Base-by-base conservation (phyloP, 2,888 invertebrate genomes). In the Chrysolina haemoptera region DNA sequence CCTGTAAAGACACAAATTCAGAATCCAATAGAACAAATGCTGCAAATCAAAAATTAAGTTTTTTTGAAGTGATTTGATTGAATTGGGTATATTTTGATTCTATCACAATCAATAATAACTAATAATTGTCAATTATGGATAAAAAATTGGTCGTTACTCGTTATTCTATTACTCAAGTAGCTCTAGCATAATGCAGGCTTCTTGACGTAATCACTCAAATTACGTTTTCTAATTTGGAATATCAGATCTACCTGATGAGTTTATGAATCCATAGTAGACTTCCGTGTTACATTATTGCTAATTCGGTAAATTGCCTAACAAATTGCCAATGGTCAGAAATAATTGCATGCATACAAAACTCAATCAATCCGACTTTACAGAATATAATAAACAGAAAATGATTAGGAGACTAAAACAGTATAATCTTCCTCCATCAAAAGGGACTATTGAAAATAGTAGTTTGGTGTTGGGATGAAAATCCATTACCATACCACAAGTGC, bases 211-310 rank as follows among this genome's bases (percentile, higher is more conserved):
- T 35, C 59, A 59, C 27, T 35, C 9, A 59, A 53, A 20, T 22
- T 53, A 53, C 20, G 53, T 53, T 53, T 53, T 53, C 53, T 35
- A 59, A 59, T 27, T 14, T 16, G 35, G 16, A 59, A 35, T n/a
- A 59, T 59, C 59, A n/a, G 59, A 59, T 59, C 27, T n/a, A 27
- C 59, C 35, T 59, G 59, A 59, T 59, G 59, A 59, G 18, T 50
- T 50, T 50, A 50, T 50, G 50, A 50, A 35, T 59, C n/a, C 3
- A 27, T 35, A n/a, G 59, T 59, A 59, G n/a, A 59, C 59, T 59
- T 59, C 59, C 59, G 59, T n/a, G n/a, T 59, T 59, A 9, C 59
- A 35, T 59, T 59, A 59, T n/a, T 35, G 27, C 27, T 59, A 59
- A 35, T 27, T 59, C 10, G 16, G 35, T 53, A 59, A 59, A 59